phyloP scores from a whole-genome alignment of 2,888 invertebrate species.

The Hipparchia sbordonii region DNA sequence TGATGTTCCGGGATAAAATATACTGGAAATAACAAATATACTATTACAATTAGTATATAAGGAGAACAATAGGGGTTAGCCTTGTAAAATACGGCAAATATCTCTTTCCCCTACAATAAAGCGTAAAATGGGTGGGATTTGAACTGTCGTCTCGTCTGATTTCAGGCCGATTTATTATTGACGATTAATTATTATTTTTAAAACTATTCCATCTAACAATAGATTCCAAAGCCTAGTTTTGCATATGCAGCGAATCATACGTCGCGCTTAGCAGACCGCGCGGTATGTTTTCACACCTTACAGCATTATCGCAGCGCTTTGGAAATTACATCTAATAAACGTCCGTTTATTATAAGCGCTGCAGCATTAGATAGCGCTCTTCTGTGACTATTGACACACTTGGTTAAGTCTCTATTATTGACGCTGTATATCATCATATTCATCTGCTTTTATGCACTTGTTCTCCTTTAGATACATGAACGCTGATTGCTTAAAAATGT shows the following conservation, averaged over 20 bases:
- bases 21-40: no score
- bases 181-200: neutral
- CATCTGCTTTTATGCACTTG: conserved; percentile 21
- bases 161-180: no score
- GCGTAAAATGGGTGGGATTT: no score
- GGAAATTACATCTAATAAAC: conserved; percentile 12
- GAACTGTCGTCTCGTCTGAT: no score
- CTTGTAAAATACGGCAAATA: no score
- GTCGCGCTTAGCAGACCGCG: conserved; percentile 27
- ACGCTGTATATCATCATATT: conserved; percentile 15
- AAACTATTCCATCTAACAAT: conserved; percentile 1
- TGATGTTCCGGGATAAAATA: no score
- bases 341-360: conserved; percentile 17
- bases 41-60: no score
- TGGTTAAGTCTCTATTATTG: conserved; percentile 22
- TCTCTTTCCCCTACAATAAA: no score
- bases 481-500: neutral
- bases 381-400: conserved; percentile 24
- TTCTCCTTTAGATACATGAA: conserved; percentile 11
- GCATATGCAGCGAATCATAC: conserved; percentile 23
- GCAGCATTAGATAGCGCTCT: conserved; percentile 1
- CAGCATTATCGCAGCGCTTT: conserved; percentile 17
- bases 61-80: no score
- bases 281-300: conserved; percentile 25
- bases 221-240: conserved; percentile 22